These are phyloP conservation scores for Platycercus adscitus DNA, from an alignment of 2,113 vertebrate species.

Conservation along the genomic window DNA sequence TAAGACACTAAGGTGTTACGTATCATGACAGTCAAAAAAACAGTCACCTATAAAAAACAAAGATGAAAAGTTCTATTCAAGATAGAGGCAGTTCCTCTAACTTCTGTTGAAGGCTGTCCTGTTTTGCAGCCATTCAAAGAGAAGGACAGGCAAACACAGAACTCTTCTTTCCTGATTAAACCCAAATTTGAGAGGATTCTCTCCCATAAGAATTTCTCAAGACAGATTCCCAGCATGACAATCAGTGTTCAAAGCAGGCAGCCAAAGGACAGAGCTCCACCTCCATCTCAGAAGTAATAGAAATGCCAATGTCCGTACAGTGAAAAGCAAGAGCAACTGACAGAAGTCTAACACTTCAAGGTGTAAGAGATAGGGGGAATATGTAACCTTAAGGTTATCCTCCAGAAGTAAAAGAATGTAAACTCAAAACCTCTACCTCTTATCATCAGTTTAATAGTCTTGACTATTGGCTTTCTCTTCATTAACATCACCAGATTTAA, in stretches of 20 bases:
- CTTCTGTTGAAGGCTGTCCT: neutral
- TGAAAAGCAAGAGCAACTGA: neutral
- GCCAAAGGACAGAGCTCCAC: neutral
- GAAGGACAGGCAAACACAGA: neutral
- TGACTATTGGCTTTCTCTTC: neutral
- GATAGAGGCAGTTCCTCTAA: neutral
- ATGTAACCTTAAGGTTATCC: neutral
- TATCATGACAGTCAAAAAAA: neutral
- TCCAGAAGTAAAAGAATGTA: neutral
- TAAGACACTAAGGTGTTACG: no score
- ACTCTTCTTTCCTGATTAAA: neutral
- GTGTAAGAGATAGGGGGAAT: neutral
- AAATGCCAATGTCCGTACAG: neutral
- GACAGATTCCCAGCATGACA: neutral
- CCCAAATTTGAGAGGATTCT: neutral
- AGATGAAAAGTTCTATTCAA: neutral
- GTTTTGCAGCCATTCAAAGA: neutral
- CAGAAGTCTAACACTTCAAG: neutral
- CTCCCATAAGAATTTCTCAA: neutral
- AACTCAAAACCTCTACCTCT: neutral
- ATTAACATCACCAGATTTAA: neutral
- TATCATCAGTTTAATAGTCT: neutral
- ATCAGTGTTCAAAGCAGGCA: neutral
- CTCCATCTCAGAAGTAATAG: neutral
- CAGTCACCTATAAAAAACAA: neutral